Conservation (phyloP, 2,888 invertebrate genomes). For the Nomada goodeniana region DNA sequence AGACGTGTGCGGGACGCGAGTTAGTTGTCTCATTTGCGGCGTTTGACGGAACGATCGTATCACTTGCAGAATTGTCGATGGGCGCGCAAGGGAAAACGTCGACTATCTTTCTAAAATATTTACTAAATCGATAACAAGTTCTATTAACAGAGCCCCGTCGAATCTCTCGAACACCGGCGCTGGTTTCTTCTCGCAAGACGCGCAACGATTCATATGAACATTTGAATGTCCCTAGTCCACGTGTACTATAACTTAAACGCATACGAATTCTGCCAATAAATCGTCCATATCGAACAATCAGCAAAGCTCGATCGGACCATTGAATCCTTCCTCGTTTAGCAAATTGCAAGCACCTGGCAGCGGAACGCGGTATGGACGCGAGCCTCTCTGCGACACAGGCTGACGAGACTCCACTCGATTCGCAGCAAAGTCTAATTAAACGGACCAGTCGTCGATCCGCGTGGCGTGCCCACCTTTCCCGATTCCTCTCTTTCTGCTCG, state of each 20-base stretch:
- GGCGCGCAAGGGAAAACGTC: no score
- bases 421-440: constrained; percentile 67
- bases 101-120: no score
- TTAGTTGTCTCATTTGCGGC: constrained; percentile 8
- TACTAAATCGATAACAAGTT: no score
- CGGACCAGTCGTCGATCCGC: background rate
- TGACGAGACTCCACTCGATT: constrained; percentile 62
- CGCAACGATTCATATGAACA: no score
- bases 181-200: no score
- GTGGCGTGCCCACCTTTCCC: constrained; percentile 23
- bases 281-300: constrained; percentile 9
- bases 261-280: background rate
- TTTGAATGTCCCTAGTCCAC: no score
- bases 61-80: background rate
- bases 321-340: constrained; percentile 21
- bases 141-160: no score
- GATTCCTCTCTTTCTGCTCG: constrained; percentile 17
- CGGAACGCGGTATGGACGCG: background rate
- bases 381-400: background rate
- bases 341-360: background rate
- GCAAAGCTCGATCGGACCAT: background rate
- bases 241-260: no score
- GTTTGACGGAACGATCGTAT: constrained; percentile 2
- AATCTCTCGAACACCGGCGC: no score
- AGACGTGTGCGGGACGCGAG: constrained; percentile 64